Evolutionary conservation across 1,140 invertebrate species (phyloP), one percentile per base, ranked within the genome.

Genomic region (Probaryconus sp.): DNA sequence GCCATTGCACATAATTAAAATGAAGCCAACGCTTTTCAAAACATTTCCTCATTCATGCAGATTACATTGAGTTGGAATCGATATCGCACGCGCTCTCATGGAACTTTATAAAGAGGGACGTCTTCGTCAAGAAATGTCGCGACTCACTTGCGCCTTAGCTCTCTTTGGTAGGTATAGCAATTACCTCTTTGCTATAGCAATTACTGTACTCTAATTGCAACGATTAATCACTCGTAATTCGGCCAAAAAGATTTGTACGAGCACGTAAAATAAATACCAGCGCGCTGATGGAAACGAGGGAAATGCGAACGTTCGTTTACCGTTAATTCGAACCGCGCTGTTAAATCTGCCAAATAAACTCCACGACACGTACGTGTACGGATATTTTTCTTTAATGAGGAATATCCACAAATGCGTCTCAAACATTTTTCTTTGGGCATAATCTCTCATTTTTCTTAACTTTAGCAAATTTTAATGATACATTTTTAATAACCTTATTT

Each of bases 181-280:
- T 7, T 24, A 3, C 7, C 21, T 4, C 21, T 7, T 24, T 24
- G 21, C 3, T 24, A 24, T 24, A 47, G 24, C 30, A 47, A 47
- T 47, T 47, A 47, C 43, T 47, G 7, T 30, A 47, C 9, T 28
- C 21, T 47, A 47, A 47, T 47, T 47, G 43, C 26, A 47, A 10
- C 43, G 11, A 47, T 47, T 47, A 30, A 47, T 47, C 43, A 47
- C 43, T 47, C n/a, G 9, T 13, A 30, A 28, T 47, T 47, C 43
- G 14, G 9, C 18, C 11, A 10, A 28, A 10, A 18, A 26, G 18
- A 17, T n/a, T n/a, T n/a, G n/a, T 20, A 42, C 38, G 38, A 9
- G 30, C 30, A 31, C 17, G 38, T 10, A 20, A 21, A 42, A 42
- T 11, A 42, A 42, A 42, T 42, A 42, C 7, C 2, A 5, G 9